Evolutionary conservation across 1,140 invertebrate species (phyloP), one percentile per base, ranked within the genome.

Genomic region (Drosophila grimshawi): DNA sequence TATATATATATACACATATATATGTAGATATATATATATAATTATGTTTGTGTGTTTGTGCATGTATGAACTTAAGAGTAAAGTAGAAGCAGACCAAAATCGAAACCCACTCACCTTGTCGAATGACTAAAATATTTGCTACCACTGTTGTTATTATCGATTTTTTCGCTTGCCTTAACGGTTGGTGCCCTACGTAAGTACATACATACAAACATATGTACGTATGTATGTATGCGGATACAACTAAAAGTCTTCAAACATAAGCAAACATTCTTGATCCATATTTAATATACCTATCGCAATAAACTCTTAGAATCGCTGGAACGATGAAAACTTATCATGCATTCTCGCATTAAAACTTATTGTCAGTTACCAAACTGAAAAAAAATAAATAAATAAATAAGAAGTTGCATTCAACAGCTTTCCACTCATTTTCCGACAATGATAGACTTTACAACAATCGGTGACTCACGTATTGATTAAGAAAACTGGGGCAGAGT

Each of bases 61-160:
- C 32, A 66, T 53, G 39, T 43, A 43, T 43, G 39, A n/a, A 19
- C 53, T 33, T 11, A 39, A 30, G 29, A 71, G 37, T 61, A 46
- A 49, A 53, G 19, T 27, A 48, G 45, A 27, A 53, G 27, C 6
- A 43, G 39, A 43, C 48, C 35, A 78, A 73, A 65, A 53, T 39
- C 39, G 61, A 77, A 72, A 77, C 67, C 67, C 57, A 78, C 61
- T 80, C 78, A 80, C 78, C 78, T 80, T 81, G 78, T 72, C 33
- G 27, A 66, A 45, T 60, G 46, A 59, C 55, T 43, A 48, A 45
- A 32, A 49, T 67, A 41, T 32, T 49, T 65, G 5, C 55, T 60
- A 45, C 30, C 7, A 61, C 37, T 49, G 60, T 60, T 78, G 39
- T 78, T 49, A 56, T 65, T 78, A 81, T 81, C 80, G 78, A 80